Evolutionary conservation across 64 coral and sea anemone genomes (phyloP), one percentile per base, ranked within the genome.

Genomic region (Montipora cactus): DNA sequence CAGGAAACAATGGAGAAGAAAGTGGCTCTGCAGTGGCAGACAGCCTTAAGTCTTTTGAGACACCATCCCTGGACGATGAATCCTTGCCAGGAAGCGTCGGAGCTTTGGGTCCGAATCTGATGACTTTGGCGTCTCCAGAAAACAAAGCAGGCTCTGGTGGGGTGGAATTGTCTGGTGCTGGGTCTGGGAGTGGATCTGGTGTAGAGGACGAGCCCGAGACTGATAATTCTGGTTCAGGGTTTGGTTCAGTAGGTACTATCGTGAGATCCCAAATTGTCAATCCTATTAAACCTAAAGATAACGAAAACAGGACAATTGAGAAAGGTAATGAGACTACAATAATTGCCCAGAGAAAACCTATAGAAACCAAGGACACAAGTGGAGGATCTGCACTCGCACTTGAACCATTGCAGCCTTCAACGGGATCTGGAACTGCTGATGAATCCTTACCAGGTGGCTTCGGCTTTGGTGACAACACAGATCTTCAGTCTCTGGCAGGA

Each of bases 11-110:
- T 12, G 59, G 62, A 49, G 21, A 58, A 81, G 4, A 74, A 68
- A n/a, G 77, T 61, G 64, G 70, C 59, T 87, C 82, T 76, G 83
- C 72, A 90, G 47, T 44, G 12, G 44, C 15, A 14, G 88, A 87
- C 5, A 57, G 85, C 74, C 22, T 83, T 44, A n/a, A 83, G 21
- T 90, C 93, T 68, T 20, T 90, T 5, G 50, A 82, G 47, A 55
- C 53, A 44, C 73, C 81, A 69, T 79, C 80, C 12, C 84, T 80
- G 13, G 93, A 95, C 22, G 89, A 95, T 81, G 89, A 98, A 59
- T 86, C 90, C 11, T 71, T 98, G 21, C 96, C 96, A 5, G 96
- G 96, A 72, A 98, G 89, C 46, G 89, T 98, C 67, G 96, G 96
- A 44, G 93, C 92, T 7, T 81, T 94, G 79, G 96, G 96, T 28